A percentile compares a stretch with the other conserved stretches of the same genome.
Conservation (phyloP, 2,113 vertebrate genomes). For the Amia ocellicauda region DNA sequence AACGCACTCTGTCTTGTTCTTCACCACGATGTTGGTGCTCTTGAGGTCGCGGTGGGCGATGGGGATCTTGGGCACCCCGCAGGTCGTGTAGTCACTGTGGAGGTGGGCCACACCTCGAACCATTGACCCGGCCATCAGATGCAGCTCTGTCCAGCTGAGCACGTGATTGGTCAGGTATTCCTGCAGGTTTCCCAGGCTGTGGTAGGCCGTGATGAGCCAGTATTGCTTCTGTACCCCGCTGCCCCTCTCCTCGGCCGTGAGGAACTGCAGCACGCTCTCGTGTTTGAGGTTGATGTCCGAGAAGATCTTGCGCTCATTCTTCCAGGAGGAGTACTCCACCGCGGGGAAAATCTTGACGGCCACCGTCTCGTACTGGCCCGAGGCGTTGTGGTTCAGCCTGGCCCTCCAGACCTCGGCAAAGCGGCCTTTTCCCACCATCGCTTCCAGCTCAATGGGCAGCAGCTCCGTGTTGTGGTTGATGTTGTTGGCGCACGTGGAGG, state of each 20-base stretch:
- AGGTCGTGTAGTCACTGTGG: constrained; percentile 75
- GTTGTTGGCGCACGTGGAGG: constrained; percentile 42
- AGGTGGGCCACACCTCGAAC: constrained; percentile 79
- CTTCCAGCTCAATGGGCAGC: constrained; percentile 79
- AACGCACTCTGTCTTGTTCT: constrained; percentile 68
- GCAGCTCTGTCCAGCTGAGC: constrained; percentile 76
- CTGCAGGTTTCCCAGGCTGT: constrained; percentile 81
- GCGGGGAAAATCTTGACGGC: constrained; percentile 85
- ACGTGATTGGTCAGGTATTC: constrained; percentile 73
- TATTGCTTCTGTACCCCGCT: constrained; percentile 65
- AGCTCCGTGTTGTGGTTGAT: constrained; percentile 54
- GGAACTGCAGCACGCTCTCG: constrained; percentile 76
- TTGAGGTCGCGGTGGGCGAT: constrained; percentile 85
- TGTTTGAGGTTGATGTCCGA: constrained; percentile 74
- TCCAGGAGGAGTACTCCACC: constrained; percentile 79
- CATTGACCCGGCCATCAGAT: constrained; percentile 71
- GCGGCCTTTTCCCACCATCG: constrained; percentile 79
- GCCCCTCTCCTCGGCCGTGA: constrained; percentile 71
- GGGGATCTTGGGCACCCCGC: constrained; percentile 71
- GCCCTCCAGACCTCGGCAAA: constrained; percentile 82
- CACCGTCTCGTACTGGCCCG: constrained; percentile 67
- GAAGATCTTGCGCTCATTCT: constrained; percentile 77
- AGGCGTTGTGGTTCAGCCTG: constrained; percentile 62
- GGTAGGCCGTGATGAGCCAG: constrained; percentile 85
- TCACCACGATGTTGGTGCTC: constrained; percentile 83